Base-by-base conservation (phyloP, 2,797 vertebrate species). In the Gymnopithys bicolor region DNA sequence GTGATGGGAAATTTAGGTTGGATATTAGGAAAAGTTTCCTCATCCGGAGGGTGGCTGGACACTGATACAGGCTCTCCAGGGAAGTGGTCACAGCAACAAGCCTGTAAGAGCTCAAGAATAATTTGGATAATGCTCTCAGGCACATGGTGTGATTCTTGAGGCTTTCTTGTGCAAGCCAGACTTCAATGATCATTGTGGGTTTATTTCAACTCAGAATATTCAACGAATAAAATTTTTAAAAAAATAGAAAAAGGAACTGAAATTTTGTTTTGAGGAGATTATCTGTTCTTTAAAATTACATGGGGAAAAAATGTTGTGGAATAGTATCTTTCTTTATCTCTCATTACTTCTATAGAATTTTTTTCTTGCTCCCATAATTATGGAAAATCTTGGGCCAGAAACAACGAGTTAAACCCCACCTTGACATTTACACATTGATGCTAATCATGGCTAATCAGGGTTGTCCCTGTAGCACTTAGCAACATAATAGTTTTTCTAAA, bases 371-470 rank as follows among this genome's bases (percentile, higher is more conserved):
- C n/a, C 14, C 14, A n/a, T 92, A 90, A 90, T 84, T 89, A 96
- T 43, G 93, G 89, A 95, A 97, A 95, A 75, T 68, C 22, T 95
- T 67, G 90, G 83, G 81, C n/a, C 71, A 90, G 74, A 93, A 95
- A 64, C n/a, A 89, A 35, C 0, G 4, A 94, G 74, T 49, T 70
- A 87, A 92, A 77, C 87, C 39, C 53, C 89, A 87, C 75, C 68
- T 93, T 83, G 75, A 77, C 84, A 52, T 94, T 88, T 89, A 37
- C 69, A 69, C 33, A 49, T 41, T 83, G 71, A 51, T 85, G 75
- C 1, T 89, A 95, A 95, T 95, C 60, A 90, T 63, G 27, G 28
- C 24, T 94, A 93, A 93, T 87, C 86, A 77, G 30, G 25, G 37
- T 41, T 93, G 68, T 77, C 79, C 46, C 64, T 79, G 89, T 85